These are phyloP conservation scores for Mirounga angustirostris DNA, from an alignment of 2,113 vertebrate species.

Conservation along the genomic window DNA sequence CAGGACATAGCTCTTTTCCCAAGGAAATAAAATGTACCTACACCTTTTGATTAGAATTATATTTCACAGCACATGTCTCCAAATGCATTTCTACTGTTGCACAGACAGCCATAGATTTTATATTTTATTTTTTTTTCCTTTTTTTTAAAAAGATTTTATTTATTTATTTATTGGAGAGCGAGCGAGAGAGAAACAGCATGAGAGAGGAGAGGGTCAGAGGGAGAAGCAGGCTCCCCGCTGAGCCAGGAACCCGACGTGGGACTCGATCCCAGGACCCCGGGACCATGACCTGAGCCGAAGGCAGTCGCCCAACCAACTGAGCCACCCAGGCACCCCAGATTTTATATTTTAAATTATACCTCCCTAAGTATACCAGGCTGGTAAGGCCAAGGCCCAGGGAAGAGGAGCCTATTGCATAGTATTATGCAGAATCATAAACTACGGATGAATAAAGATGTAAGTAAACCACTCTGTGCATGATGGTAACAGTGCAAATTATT, in stretches of 20 bases:
- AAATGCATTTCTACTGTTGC: not conserved
- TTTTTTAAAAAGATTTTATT: too few species aligned
- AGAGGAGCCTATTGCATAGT: not conserved
- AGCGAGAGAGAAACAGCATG: too few species aligned
- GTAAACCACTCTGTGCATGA: not conserved
- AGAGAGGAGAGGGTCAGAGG: too few species aligned
- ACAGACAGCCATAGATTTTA: not conserved
- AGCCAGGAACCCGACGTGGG: too few species aligned
- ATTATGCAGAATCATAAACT: not conserved
- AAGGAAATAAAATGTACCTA: conserved; percentile 16
- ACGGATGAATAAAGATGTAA: not conserved
- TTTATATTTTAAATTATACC: not conserved
- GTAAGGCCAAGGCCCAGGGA: not conserved
- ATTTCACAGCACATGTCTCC: not conserved
- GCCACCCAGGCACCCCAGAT: not conserved
- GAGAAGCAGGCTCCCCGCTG: too few species aligned
- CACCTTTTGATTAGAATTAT: not conserved
- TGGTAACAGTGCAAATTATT: not conserved
- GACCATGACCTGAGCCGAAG: too few species aligned
- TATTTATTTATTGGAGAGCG: too few species aligned
- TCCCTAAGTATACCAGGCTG: not conserved
- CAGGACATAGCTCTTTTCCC: not conserved
- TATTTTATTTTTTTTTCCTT: not conserved
- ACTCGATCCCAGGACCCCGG: too few species aligned
- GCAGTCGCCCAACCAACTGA: too few species aligned